A percentile compares a stretch with the other conserved stretches of the same genome.
Conservation (phyloP, 2,888 invertebrate genomes). For the Plagodis dolabraria region DNA sequence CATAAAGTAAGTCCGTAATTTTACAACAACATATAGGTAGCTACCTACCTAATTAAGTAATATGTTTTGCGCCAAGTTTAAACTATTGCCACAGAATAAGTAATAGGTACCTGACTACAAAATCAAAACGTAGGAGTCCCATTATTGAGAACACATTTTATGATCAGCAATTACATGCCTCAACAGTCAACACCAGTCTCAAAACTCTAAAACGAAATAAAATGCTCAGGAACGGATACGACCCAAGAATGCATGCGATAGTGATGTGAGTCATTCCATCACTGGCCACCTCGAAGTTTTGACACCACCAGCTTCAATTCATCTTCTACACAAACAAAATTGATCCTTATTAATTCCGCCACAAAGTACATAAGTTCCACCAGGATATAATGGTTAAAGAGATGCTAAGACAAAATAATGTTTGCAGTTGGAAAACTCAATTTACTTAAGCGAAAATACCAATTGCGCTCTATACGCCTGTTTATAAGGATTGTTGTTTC, state of each 20-base stretch:
- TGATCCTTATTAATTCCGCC: slow-evolving; percentile 35
- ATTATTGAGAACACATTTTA: slow-evolving; percentile 16
- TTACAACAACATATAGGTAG: too few relatives aligned
- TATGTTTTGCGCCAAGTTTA: too few relatives aligned
- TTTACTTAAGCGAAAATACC: slow-evolving; percentile 36
- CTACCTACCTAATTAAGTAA: too few relatives aligned
- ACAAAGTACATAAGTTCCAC: slow-evolving; percentile 43
- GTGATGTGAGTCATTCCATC: slow-evolving; percentile 75
- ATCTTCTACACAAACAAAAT: slow-evolving; percentile 44
- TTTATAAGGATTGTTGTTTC: slow-evolving; percentile 18
- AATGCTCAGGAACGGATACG: slow-evolving; percentile 71
- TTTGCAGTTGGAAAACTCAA: slow-evolving; percentile 50
- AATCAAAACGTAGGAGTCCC: too few relatives aligned
- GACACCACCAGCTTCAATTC: slow-evolving; percentile 46
- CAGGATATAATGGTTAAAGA: slow-evolving; percentile 46
- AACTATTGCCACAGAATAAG: too few relatives aligned
- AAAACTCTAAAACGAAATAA: slow-evolving; percentile 52
- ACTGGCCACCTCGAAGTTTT: slow-evolving; percentile 72
- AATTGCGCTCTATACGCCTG: slow-evolving; percentile 37
- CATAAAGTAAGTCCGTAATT: too few relatives aligned
- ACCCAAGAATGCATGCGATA: slow-evolving; percentile 74
- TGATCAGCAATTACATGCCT: slow-evolving; percentile 57
- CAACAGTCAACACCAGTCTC: slow-evolving; percentile 63
- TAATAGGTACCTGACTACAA: too few relatives aligned
- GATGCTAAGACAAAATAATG: slow-evolving; percentile 51